Evolutionary conservation across 1,140 invertebrate species (phyloP).

Genomic region (Elymnias hypermnestra): DNA sequence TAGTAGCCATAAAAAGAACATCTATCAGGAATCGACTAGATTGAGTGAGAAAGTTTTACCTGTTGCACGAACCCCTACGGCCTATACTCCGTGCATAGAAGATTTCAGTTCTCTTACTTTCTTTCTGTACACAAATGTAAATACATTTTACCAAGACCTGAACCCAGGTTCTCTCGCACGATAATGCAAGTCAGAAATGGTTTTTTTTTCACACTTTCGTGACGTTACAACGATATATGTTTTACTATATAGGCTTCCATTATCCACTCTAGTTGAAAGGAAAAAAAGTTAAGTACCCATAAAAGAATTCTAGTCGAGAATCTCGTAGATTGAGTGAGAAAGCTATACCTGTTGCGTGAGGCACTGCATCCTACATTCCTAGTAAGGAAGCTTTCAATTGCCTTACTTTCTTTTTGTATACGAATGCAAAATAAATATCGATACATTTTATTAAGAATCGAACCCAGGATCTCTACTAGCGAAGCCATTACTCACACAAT

Average conservation of each 20-base stretch:
- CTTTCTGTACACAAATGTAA: conserved; percentile 71
- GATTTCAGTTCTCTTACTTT: conserved; percentile 62
- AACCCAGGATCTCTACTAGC: too few species aligned
- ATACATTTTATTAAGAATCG: too few species aligned
- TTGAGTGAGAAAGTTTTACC: conserved; percentile 45
- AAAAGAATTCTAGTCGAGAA: conserved; percentile 15
- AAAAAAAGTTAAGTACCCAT: conserved; percentile 11
- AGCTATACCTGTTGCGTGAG: conserved; percentile 62
- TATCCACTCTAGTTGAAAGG: too few species aligned
- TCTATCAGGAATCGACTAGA: conserved; percentile 13
- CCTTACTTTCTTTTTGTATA: conserved; percentile 69
- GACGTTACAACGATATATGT: too few species aligned
- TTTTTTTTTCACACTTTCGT: too few species aligned
- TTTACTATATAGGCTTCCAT: too few species aligned
- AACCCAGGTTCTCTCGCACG: too few species aligned
- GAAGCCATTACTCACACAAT: too few species aligned
- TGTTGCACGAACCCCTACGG: conserved; percentile 49
- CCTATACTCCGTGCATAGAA: conserved; percentile 49
- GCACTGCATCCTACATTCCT: conserved; percentile 43
- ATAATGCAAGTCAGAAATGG: too few species aligned
- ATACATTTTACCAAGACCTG: too few species aligned
- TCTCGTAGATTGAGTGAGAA: conserved; percentile 24
- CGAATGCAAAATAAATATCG: too few species aligned
- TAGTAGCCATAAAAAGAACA: conserved; percentile 12
- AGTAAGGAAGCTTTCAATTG: conserved; percentile 53